Conservation (phyloP, 37 sponge, comb jelly and placozoan genomes). For the Agelas oroides region DNA sequence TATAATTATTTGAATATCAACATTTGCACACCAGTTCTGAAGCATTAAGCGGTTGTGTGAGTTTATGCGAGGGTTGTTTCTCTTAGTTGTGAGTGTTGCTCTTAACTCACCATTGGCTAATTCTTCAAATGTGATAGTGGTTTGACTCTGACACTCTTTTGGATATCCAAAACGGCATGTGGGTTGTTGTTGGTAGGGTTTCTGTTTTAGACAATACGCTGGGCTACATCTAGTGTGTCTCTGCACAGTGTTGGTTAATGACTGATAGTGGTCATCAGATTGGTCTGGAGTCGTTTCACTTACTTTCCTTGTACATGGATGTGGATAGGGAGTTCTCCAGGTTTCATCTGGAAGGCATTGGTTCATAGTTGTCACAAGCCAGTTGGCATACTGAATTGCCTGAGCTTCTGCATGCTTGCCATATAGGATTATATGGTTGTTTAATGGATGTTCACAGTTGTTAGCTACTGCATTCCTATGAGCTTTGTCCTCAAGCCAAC, state of each 20-base stretch:
- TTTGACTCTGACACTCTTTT: not conserved
- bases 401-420: not conserved
- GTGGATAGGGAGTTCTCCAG: not conserved
- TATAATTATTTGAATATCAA: slow-evolving; percentile 32
- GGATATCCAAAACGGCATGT: slow-evolving; percentile 28
- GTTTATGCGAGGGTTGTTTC: slow-evolving; percentile 33
- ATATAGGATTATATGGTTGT: too few species aligned
- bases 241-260: not conserved
- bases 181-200: not conserved
- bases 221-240: slow-evolving; percentile 31
- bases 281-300: not conserved
- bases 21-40: slow-evolving; percentile 45
- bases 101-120: not conserved
- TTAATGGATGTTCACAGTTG: not conserved
- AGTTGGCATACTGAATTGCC: slow-evolving; percentile 7
- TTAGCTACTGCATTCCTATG: too few species aligned
- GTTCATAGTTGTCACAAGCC: slow-evolving; percentile 29
- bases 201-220: slow-evolving; percentile 22
- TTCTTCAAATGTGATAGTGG: slow-evolving; percentile 18
- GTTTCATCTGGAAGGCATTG: not conserved
- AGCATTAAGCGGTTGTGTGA: slow-evolving; percentile 27
- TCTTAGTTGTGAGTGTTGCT: slow-evolving; percentile 2
- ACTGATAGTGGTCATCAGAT: slow-evolving; percentile 8
- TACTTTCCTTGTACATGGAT: not conserved
- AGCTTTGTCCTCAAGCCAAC: not conserved